Evolutionary conservation across 2,888 invertebrate genomes (phyloP), one percentile per base, ranked within the genome.

Genomic region (Pachliopta kotzebuea): DNA sequence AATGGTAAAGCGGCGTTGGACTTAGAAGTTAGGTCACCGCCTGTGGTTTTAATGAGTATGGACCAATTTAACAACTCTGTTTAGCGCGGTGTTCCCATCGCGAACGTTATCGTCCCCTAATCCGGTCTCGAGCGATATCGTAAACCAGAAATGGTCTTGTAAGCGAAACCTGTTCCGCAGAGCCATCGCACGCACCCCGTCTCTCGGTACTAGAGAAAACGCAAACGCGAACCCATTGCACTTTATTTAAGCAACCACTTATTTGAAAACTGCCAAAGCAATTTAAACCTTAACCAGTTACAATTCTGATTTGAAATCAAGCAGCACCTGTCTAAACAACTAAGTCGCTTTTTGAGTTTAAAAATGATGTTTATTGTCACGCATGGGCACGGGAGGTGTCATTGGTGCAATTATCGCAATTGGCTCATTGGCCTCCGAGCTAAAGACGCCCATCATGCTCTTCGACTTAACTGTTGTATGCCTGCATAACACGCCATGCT

Each of bases 331-430:
- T 65, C 62, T 58, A 61, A 68, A 74, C 73, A 72, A 73, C 78
- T 85, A 76, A 75, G 84, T 63, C 76, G 75, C 83, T 79, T 81
- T 79, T 76, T 69, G 73, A 70, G 71, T 74, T 72, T 72, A 68
- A 72, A 68, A 71, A 68, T 75, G 74, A 70, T 72, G 76, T 82
- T 85, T 84, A 85, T 81, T 83, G 86, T 87, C 87, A 86, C 88
- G 86, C 85, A 86, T 84, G 84, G 78, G 77, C 83, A 84, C 76
- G 79, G 87, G 87, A 89, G 88, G 90, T 90, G 90, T 88, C 88
- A 85, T 83, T 84, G 81, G 76, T 75, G 84, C 87, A 90, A 91
- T 91, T 90, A 90, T 85, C 80, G 86, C 90, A 90, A 91, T 90
- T 91, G 90, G 90, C 88, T 85, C 85, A 85, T 83, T 85, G 85